These are phyloP conservation scores for Oreocharis arfaki DNA, from an alignment of 2,113 vertebrate genomes.

Conservation along the genomic window DNA sequence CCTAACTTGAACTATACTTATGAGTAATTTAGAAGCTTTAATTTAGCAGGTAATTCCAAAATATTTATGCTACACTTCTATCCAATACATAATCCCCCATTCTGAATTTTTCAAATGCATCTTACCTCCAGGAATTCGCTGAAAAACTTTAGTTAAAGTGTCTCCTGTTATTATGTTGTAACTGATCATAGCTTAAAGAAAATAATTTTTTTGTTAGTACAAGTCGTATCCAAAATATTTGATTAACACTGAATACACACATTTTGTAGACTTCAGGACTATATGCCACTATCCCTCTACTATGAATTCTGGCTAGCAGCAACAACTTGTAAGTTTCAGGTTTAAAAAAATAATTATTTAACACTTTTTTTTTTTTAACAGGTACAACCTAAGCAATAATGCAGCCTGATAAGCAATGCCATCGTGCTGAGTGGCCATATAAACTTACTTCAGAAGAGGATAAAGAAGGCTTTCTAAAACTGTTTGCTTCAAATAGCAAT, in stretches of 20 bases:
- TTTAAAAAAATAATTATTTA: not conserved
- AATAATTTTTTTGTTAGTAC: not conserved
- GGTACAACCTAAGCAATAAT: not conserved
- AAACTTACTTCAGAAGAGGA: not conserved
- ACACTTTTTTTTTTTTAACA: accelerated
- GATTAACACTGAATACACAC: not conserved
- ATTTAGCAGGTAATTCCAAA: not conserved
- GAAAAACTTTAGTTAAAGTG: slow-evolving; percentile 92
- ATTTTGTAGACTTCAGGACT: not conserved
- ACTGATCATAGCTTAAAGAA: slow-evolving; percentile 90
- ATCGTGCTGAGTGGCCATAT: not conserved
- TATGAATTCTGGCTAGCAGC: not conserved
- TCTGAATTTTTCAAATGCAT: not conserved
- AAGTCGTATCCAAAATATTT: not conserved
- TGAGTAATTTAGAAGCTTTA: not conserved
- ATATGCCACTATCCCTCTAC: not conserved
- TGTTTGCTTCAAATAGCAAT: not conserved
- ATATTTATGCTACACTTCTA: not conserved
- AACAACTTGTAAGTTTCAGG: not conserved
- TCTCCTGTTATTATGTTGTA: slow-evolving; percentile 96
- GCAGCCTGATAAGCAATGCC: not conserved
- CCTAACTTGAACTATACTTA: not conserved
- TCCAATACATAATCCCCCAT: not conserved
- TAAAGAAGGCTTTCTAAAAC: not conserved
- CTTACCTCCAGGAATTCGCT: slow-evolving; percentile 90